Evolutionary conservation across 2,113 vertebrate genomes (phyloP).

Genomic region (Microcebus murinus): DNA sequence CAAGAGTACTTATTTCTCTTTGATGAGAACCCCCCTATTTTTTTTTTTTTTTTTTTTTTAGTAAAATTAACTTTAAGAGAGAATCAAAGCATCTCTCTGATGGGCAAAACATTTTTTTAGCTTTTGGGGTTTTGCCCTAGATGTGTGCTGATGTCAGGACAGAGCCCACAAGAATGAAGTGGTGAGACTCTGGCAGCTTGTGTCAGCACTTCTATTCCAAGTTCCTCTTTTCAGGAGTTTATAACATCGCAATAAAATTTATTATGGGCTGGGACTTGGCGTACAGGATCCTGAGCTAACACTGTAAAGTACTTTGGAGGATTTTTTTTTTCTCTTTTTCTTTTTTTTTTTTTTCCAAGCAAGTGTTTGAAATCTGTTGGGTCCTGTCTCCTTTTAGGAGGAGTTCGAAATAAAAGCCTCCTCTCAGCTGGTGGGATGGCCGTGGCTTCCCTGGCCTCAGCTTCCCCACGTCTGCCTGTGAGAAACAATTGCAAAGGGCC

Average conservation of each 20-base stretch:
- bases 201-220: constrained; percentile 81
- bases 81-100: constrained; percentile 27
- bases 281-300: not conserved
- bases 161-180: constrained; percentile 71
- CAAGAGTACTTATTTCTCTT: constrained; percentile 57
- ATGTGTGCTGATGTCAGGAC: not conserved
- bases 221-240: constrained; percentile 85
- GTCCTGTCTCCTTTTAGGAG: constrained; percentile 39
- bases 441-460: not conserved
- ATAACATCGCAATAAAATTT: constrained; percentile 80
- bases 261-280: constrained; percentile 73
- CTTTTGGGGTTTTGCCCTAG: not conserved
- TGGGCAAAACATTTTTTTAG: not conserved
- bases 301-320: constrained; percentile 46
- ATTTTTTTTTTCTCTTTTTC: not conserved
- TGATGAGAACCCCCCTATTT: not conserved
- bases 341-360: not conserved
- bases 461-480: not conserved
- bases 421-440: not conserved
- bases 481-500: not conserved
- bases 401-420: constrained; percentile 64
- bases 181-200: constrained; percentile 58
- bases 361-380: constrained; percentile 24
- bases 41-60: not conserved
- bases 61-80: constrained; percentile 45